Conservation (phyloP, 2,113 vertebrate genomes). For the Tetrao urogallus region DNA sequence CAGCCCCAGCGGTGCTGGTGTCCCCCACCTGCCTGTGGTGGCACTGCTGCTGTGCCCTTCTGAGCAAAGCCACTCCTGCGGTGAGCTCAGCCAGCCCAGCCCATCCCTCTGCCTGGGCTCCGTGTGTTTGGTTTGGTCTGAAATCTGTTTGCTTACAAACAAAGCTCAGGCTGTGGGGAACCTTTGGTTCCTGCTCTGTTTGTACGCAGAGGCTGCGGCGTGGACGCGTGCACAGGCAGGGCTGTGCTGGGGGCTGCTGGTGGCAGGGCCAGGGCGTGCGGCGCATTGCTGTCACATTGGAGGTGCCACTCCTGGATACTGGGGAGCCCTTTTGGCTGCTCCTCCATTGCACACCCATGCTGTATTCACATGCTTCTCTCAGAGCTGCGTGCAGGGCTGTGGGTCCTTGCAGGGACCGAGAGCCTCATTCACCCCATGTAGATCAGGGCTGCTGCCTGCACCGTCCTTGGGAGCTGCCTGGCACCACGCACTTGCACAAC, state of each 20-base stretch:
- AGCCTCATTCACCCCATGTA: accelerated
- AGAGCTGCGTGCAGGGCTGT: accelerated
- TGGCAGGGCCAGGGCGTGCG: neutral
- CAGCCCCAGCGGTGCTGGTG: neutral
- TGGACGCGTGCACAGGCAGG: accelerated
- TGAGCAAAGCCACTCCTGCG: neutral
- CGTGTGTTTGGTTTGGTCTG: accelerated
- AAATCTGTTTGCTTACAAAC: neutral
- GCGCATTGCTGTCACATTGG: accelerated
- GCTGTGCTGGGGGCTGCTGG: accelerated
- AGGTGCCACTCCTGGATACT: accelerated
- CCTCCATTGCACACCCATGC: accelerated
- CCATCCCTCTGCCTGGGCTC: neutral
- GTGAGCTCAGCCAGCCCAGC: neutral
- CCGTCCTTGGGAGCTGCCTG: neutral
- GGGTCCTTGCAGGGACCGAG: accelerated
- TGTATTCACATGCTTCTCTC: accelerated
- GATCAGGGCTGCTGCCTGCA: accelerated
- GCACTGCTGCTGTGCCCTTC: neutral
- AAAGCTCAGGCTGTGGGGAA: neutral
- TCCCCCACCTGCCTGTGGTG: accelerated
- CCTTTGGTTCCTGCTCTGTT: neutral
- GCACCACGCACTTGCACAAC: neutral
- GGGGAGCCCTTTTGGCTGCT: accelerated
- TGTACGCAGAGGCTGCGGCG: accelerated